Conservation (phyloP, 2,113 vertebrate genomes). For the Lasiurus cinereus region DNA sequence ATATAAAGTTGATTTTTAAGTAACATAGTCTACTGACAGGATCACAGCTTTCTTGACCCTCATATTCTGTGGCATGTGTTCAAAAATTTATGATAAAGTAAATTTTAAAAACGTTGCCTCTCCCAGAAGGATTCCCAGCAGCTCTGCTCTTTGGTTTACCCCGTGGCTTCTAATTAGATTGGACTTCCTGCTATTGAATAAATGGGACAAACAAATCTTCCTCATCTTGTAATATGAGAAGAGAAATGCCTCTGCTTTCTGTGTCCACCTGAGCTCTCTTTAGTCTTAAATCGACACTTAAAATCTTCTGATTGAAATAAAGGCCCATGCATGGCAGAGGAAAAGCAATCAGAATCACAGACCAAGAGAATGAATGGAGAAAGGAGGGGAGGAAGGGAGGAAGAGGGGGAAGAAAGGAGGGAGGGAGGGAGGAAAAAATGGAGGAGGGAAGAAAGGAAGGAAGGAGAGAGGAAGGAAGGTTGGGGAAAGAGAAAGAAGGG, state of each 20-base stretch:
- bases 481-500: no score
- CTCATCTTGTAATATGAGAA: background rate
- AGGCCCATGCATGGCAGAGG: background rate
- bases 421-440: background rate
- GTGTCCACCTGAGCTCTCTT: background rate
- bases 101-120: background rate
- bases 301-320: slow-evolving; percentile 23
- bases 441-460: fast-evolving
- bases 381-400: no score
- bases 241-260: background rate
- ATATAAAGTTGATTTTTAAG: background rate
- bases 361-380: background rate
- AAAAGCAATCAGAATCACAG: background rate
- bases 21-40: background rate
- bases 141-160: background rate
- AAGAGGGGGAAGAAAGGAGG: fast-evolving
- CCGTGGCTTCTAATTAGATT: background rate
- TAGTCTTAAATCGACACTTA: background rate
- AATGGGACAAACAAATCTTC: background rate
- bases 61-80: background rate
- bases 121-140: background rate
- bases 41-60: background rate
- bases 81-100: background rate
- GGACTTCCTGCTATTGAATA: background rate
- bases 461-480: no score